Evolutionary conservation across 2,888 invertebrate genomes (phyloP), one percentile per base, ranked within the genome.

Genomic region (Plusia festucae): DNA sequence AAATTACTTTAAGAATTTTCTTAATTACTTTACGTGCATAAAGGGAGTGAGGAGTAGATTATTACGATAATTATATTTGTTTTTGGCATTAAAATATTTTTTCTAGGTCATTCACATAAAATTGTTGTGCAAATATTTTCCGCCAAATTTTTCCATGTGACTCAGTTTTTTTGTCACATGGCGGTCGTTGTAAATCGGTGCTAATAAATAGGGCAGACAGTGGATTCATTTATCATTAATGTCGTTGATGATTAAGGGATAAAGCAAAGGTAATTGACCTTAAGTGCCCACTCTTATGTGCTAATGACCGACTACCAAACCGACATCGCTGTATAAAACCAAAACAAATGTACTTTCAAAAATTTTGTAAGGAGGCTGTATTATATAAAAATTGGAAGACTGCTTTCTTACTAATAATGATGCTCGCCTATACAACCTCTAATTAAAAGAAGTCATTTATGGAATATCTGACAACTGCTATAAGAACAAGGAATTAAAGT

Each of bases 151-250:
- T 46, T 18, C n/a, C 40, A 40, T 13, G 13, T 15, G 7, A 40
- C 40, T 30, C 9, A 27, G 34, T 34, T 40, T n/a, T 40, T 40
- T 40, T 40, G 40, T 40, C 40, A n/a, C 40, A 40, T n/a, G 40
- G n/a, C 15, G n/a, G 40, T 40, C 40, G 40, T n/a, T 40, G 1
- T 40, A n/a, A 34, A 34, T 40, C n/a, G 40, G 40, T 40, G 40
- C n/a, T 40, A 40, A 40, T 40, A 40, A 40, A 40, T 40, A 40
- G 40, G 40, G n/a, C 40, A 40, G 40, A 40, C 40, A n/a, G n/a
- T 40, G 40, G 40, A 6, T 4, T 40, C 40, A 40, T 40, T 40
- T n/a, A 40, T 40, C 40, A 40, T 40, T n/a, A 40, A 40, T n/a
- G 40, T 40, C n/a, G 40, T n/a, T 40, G n/a, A n/a, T 40, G 40